Evolutionary conservation across 2,888 invertebrate species (phyloP), one percentile per base, ranked within the genome.

Genomic region (Chaetogeoica ovagalla): DNA sequence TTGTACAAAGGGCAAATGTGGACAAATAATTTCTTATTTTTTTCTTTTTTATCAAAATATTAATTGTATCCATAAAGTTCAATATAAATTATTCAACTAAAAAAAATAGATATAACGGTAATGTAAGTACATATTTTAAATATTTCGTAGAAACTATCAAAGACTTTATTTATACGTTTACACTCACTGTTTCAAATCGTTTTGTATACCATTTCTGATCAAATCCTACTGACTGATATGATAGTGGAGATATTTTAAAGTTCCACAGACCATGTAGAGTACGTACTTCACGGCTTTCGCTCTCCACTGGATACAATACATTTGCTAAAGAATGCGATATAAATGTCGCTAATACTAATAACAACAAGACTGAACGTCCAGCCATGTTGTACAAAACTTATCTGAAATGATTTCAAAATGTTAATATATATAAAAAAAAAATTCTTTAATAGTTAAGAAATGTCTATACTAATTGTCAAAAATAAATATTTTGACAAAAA

Each of bases 251-350:
- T 69, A 82, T 77, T 48, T 82, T 82, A 21, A 79, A 82, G 30
- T 77, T 60, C 82, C 82, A 82, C 9, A 82, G 11, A 3, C 71
- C 82, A 21, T 77, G 70, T n/a, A 82, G 15, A 30, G 76, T 62
- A 65, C 71, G 70, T 9, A 82, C 5, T 71, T 82, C 77, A 6
- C 82, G 76, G 13, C 77, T 77, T 59, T 82, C 82, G 7, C 71
- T 77, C 30, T 82, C 77, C 21, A 69, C 66, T 4, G 82, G 82
- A 48, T 79, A 82, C n/a, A 76, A 59, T n/a, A 76, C 57, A 59
- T 76, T 48, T 59, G 39, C 59, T n/a, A n/a, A 6, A 48, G 66
- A 76, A 4, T 9, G 15, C 1, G 8, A 23, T 19, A 68, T 43
- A 30, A 68, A 68, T n/a, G 2, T 60, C 43, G n/a, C n/a, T 11